A percentile compares a stretch with the other conserved stretches of the same genome.
These are phyloP conservation scores for Callyntrura sp. DNA, from an alignment of 2,888 invertebrate genomes.

Conservation along the genomic window DNA sequence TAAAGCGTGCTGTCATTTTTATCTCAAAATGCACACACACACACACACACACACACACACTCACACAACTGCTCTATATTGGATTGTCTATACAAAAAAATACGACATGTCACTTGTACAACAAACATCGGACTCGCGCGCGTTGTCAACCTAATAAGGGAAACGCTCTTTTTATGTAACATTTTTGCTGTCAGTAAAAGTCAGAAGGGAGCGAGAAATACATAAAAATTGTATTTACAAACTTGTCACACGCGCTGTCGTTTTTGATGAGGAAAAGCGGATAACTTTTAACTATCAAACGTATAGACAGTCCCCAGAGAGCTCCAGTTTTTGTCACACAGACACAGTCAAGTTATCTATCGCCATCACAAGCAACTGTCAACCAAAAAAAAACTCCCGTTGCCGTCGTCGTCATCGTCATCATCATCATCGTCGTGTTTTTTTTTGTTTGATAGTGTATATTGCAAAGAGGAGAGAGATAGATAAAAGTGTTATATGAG, in stretches of 20 bases:
- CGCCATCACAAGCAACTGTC: conserved; percentile 18
- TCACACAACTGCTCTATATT: no score
- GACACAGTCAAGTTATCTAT: neutral
- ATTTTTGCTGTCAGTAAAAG: neutral
- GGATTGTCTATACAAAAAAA: no score
- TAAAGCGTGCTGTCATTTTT: no score
- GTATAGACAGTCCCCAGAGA: neutral
- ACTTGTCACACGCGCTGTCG: conserved; percentile 33
- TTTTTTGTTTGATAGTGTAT: no score
- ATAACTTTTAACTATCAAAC: neutral
- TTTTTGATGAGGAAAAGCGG: conserved; percentile 7
- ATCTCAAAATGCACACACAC: no score
- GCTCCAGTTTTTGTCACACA: neutral
- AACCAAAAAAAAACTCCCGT: neutral
- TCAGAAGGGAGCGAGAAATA: neutral
- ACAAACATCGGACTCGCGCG: no score
- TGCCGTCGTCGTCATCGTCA: no score
- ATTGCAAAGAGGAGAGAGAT: no score
- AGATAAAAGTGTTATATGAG: no score
- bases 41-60: no score
- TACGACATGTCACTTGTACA: no score
- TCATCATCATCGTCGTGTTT: no score
- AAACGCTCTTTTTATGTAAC: neutral
- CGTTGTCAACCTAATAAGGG: conserved; percentile 3
- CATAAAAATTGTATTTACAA: conserved; percentile 42